These are phyloP conservation scores for Etheostoma nigrum DNA, from an alignment of 2,797 vertebrate species.

Conservation along the genomic window DNA sequence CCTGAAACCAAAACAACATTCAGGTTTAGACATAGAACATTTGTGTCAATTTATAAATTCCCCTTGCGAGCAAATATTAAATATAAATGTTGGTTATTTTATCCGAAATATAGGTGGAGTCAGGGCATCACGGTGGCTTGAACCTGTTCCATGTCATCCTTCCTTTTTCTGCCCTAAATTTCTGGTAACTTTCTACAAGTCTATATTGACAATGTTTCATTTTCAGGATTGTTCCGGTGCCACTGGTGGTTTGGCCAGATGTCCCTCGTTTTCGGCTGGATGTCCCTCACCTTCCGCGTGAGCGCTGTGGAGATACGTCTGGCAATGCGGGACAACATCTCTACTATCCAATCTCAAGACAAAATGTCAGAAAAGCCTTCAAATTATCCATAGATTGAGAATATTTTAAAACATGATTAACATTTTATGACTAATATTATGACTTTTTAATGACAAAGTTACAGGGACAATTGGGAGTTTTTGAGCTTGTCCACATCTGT, in stretches of 20 bases:
- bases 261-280: too few relatives aligned
- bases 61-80: slow-evolving; percentile 1
- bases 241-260: too few relatives aligned
- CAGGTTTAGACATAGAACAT: not conserved
- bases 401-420: slow-evolving; percentile 3
- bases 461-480: not conserved
- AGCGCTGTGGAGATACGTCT: too few relatives aligned
- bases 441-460: not conserved
- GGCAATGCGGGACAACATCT: not conserved
- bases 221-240: too few relatives aligned
- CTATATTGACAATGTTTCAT: too few relatives aligned
- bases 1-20: slow-evolving; percentile 78
- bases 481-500: not conserved
- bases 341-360: not conserved
- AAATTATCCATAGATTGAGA: not conserved
- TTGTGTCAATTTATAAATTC: not conserved
- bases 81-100: not conserved
- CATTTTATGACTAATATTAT: not conserved
- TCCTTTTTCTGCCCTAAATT: not conserved
- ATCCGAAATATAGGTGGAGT: not conserved
- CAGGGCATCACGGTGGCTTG: not conserved
- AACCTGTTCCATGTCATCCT: slow-evolving; percentile 21
- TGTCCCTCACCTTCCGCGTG: too few relatives aligned
- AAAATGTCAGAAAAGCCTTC: not conserved
- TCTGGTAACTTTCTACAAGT: too few relatives aligned